Conservation (phyloP, 2,113 vertebrate genomes). For the Aldabrachelys gigantea region DNA sequence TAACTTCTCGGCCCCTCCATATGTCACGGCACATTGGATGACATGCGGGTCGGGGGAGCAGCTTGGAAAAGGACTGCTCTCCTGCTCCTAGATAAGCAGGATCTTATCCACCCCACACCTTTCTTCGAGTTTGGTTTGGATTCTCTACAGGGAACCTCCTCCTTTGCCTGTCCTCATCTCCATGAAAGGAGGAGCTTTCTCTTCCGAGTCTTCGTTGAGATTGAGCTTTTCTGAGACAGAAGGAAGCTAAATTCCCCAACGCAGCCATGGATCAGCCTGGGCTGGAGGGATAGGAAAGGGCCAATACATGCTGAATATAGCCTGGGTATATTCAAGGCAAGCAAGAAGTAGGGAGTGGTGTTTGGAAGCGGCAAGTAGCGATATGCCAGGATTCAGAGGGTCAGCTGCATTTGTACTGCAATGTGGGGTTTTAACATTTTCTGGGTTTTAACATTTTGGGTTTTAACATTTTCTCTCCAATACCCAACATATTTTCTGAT, state of each 20-base stretch:
- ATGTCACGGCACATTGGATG: background rate
- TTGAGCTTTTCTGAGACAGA: background rate
- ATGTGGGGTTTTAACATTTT: background rate
- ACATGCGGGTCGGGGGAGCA: too few relatives aligned
- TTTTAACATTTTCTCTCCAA: background rate
- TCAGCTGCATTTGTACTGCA: accelerated
- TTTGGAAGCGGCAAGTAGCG: accelerated
- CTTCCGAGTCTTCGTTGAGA: background rate
- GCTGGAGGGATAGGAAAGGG: background rate
- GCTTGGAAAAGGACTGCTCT: background rate
- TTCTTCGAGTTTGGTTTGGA: background rate
- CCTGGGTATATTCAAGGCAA: accelerated
- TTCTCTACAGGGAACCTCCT: background rate
- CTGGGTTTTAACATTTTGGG: background rate
- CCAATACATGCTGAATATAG: accelerated
- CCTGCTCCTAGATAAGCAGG: background rate
- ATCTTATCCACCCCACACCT: background rate
- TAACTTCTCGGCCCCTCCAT: background rate
- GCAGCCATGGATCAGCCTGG: background rate
- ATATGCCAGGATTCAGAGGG: accelerated
- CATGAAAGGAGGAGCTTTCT: background rate
- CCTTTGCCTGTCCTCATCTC: background rate
- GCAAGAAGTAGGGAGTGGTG: background rate
- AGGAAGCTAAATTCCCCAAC: background rate
- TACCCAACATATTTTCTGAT: background rate